A percentile compares a stretch with the other conserved stretches of the same genome.
phyloP scores from a whole-genome alignment of 2,113 vertebrate species.

The Epinephelus moara region DNA sequence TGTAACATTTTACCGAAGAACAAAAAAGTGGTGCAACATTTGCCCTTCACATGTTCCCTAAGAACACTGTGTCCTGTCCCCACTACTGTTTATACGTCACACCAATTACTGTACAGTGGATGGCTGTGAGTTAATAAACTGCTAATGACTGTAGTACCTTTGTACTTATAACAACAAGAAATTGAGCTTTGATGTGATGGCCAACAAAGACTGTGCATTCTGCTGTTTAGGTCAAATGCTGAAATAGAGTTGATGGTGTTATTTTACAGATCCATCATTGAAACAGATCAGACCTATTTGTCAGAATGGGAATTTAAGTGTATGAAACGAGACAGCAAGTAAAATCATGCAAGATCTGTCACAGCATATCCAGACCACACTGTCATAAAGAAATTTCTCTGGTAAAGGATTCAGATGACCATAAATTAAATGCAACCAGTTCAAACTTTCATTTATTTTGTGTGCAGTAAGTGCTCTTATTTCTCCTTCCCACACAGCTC shows the following conservation, averaged over 20 bases:
- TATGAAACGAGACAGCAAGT: no score
- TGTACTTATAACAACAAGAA: neutral
- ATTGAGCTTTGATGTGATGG: neutral
- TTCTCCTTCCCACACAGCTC: no score
- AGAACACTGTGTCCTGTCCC: neutral
- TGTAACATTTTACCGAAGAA: neutral
- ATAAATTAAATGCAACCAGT: neutral
- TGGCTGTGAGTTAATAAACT: neutral
- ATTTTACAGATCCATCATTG: no score
- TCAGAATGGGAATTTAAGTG: no score
- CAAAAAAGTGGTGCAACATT: neutral
- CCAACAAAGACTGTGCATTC: neutral
- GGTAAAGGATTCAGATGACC: no score
- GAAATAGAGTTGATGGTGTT: no score
- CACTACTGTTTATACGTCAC: neutral
- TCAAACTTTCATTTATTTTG: neutral
- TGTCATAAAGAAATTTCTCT: no score
- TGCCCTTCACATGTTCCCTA: no score
- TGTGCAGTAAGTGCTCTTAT: neutral
- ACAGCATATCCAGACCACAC: no score
- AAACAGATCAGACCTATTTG: no score
- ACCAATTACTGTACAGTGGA: neutral
- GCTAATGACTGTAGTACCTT: neutral
- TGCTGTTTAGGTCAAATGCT: no score
- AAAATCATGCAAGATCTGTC: no score